Evolutionary conservation across 1,140 invertebrate genomes (phyloP).

Genomic region (Wiebesia pumilae): DNA sequence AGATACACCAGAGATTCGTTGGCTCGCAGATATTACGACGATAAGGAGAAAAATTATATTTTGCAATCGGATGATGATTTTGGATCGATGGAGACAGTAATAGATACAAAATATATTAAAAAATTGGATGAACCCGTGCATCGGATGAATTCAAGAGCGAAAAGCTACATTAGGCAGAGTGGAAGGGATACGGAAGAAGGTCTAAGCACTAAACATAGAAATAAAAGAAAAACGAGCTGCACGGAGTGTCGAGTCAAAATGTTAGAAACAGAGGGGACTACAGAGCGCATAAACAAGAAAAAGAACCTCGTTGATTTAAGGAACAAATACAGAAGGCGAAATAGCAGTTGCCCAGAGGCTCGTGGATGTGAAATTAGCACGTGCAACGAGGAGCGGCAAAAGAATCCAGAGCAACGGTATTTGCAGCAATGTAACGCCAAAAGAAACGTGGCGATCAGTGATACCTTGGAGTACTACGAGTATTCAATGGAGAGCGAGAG

Average conservation of each 20-base stretch:
- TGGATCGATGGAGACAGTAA: constrained; percentile 66
- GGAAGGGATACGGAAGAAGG: background rate
- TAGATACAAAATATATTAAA: background rate
- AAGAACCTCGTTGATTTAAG: constrained; percentile 32
- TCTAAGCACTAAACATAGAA: background rate
- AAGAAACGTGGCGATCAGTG: constrained; percentile 74
- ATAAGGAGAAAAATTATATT: constrained; percentile 56
- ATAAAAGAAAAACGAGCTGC: constrained; percentile 63
- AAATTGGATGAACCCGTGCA: background rate
- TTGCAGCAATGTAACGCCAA: constrained; percentile 64
- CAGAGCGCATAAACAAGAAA: constrained; percentile 25
- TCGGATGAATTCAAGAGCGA: background rate
- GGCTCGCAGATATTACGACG: constrained; percentile 32
- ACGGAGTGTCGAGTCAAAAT: constrained; percentile 63
- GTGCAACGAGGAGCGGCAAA: constrained; percentile 30
- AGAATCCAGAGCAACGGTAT: constrained; percentile 47
- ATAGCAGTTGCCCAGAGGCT: constrained; percentile 71
- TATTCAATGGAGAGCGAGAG: constrained; percentile 75
- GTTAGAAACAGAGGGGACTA: constrained; percentile 47
- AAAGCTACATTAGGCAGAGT: background rate
- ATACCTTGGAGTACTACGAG: constrained; percentile 74
- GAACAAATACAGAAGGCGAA: constrained; percentile 60
- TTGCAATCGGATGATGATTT: constrained; percentile 70
- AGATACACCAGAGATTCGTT: constrained; percentile 51
- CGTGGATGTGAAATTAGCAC: constrained; percentile 61